A percentile compares a stretch with the other conserved stretches of the same genome.
Evolutionary conservation across 2,888 invertebrate genomes (phyloP).

Genomic region (Carpatolechia fugitivella): DNA sequence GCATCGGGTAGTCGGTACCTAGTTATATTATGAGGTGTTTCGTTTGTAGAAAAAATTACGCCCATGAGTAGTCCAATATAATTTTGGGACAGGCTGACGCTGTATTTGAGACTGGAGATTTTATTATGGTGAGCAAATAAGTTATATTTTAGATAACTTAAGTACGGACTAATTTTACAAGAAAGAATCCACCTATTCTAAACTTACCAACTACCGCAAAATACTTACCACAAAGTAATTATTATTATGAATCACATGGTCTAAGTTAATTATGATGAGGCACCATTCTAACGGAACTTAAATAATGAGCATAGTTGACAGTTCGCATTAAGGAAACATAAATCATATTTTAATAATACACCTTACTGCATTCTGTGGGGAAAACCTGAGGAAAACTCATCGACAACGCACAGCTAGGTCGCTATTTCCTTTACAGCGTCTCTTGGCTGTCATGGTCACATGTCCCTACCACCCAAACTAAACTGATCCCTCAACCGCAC

Average conservation of each 20-base stretch:
- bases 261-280: not conserved
- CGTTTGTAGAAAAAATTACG: not conserved
- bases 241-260: not conserved
- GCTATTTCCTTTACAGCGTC: conserved; percentile 45
- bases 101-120: too few relatives aligned
- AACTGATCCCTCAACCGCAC: conserved; percentile 24
- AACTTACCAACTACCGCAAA: too few relatives aligned
- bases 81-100: too few relatives aligned
- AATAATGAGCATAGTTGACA: not conserved
- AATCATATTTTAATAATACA: conserved; percentile 8
- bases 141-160: too few relatives aligned
- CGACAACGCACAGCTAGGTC: conserved; percentile 46
- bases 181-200: too few relatives aligned
- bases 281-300: not conserved
- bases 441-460: conserved; percentile 43
- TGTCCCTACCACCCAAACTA: conserved; percentile 30
- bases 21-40: not conserved
- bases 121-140: too few relatives aligned
- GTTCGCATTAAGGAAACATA: not conserved
- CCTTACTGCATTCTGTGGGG: conserved; percentile 15
- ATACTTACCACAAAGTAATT: too few relatives aligned
- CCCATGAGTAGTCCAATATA: too few relatives aligned
- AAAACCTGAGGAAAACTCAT: conserved; percentile 45
- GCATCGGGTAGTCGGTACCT: conserved; percentile 21
- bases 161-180: too few relatives aligned